Evolutionary conservation across 2,888 invertebrate species (phyloP).

Genomic region (Hyppa rectilinea): DNA sequence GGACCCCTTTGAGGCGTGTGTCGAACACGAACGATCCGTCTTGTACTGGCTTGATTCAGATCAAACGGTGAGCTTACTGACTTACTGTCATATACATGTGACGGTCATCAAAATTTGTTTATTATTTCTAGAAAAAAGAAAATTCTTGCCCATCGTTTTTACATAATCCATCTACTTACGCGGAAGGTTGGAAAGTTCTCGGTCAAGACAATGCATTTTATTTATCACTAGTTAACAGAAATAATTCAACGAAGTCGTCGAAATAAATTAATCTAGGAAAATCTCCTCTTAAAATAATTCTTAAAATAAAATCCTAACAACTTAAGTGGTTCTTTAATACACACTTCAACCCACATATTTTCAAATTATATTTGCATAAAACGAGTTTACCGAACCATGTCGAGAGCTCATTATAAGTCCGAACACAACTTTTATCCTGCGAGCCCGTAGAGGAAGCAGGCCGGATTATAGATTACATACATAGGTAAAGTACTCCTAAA

Average conservation of each 20-base stretch:
- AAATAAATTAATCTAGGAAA: conserved; percentile 5
- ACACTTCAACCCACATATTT: conserved; percentile 38
- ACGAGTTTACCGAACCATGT: conserved; percentile 43
- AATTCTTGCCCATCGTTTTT: not conserved
- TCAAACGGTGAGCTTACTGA: too few relatives aligned
- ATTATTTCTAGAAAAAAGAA: not conserved
- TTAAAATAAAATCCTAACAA: conserved; percentile 18
- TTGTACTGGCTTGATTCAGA: too few relatives aligned
- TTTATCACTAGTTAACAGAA: too few relatives aligned
- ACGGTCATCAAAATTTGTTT: not conserved
- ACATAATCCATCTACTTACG: not conserved
- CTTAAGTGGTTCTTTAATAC: conserved; percentile 30
- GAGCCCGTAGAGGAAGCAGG: conserved; percentile 31
- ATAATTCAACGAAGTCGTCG: too few relatives aligned
- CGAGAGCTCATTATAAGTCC: conserved; percentile 64
- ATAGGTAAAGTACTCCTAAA: conserved; percentile 45
- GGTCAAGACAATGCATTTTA: not conserved
- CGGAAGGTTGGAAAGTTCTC: not conserved
- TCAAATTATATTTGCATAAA: conserved; percentile 41
- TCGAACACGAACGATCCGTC: too few relatives aligned
- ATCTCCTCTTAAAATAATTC: conserved; percentile 12
- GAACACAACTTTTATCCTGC: conserved; percentile 57
- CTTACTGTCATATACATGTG: not conserved
- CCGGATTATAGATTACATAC: conserved; percentile 57
- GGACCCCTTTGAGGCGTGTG: too few relatives aligned